Percentiles rank a stretch among this genome's conserved stretches.
Evolutionary conservation across 2,797 vertebrate species (phyloP).

Genomic region (Coregonus suidteri): DNA sequence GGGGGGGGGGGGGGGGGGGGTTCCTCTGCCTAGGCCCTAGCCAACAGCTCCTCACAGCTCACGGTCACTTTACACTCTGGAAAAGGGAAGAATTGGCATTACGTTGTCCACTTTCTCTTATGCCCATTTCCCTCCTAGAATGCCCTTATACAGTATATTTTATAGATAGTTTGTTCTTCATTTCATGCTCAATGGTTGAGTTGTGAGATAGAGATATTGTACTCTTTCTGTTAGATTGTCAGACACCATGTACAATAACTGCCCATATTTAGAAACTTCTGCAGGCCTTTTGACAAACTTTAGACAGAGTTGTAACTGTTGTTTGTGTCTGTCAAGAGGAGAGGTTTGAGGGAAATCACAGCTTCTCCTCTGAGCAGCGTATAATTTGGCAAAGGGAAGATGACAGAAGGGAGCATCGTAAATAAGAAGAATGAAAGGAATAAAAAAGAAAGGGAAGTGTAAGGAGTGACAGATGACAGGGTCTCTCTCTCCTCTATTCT

Average conservation of each 20-base stretch:
- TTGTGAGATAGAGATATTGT: too few species aligned
- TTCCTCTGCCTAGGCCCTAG: background rate
- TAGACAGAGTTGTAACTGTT: background rate
- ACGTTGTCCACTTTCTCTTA: background rate
- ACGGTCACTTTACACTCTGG: background rate
- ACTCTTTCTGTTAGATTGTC: background rate
- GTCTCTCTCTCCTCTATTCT: slow-evolving; percentile 24
- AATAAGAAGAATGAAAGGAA: slow-evolving; percentile 10
- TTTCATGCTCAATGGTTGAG: too few species aligned
- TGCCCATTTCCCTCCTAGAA: too few species aligned
- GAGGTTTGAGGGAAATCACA: slow-evolving; percentile 51
- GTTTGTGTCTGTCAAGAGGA: background rate
- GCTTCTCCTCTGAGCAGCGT: slow-evolving; percentile 40
- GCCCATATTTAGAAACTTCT: background rate
- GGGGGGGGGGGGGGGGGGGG: too few species aligned
- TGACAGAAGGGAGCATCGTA: slow-evolving; percentile 38
- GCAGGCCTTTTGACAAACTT: background rate
- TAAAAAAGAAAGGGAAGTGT: slow-evolving; percentile 36
- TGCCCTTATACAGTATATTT: too few species aligned
- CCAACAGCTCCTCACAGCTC: background rate
- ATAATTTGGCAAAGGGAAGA: slow-evolving; percentile 49
- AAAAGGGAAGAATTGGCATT: background rate
- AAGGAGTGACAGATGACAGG: slow-evolving; percentile 67
- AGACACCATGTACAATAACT: background rate
- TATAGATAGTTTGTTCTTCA: too few species aligned